phyloP scores from a whole-genome alignment of 2,113 vertebrate species.

The Corythornis cristatus region DNA sequence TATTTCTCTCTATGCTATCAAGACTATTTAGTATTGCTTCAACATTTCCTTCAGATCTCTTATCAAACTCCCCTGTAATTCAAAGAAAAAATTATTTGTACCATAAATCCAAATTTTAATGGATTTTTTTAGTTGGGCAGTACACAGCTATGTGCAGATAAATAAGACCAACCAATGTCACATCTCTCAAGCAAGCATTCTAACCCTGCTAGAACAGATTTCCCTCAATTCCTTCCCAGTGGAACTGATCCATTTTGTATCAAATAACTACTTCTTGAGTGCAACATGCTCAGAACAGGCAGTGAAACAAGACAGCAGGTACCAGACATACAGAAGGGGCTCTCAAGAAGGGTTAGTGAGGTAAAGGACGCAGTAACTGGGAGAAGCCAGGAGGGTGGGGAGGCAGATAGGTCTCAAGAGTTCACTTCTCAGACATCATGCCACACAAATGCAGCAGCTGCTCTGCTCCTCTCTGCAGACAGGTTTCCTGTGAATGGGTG shows the following conservation, averaged over 20 bases:
- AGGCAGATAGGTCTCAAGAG: neutral
- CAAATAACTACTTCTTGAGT: neutral
- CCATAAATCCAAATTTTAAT: neutral
- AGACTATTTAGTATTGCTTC: neutral
- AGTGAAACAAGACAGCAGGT: neutral
- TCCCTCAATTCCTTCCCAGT: neutral
- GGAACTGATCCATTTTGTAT: neutral
- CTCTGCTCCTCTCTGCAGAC: rapidly evolving
- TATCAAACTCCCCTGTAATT: neutral
- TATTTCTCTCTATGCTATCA: neutral
- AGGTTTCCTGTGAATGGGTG: neutral
- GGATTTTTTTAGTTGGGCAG: neutral
- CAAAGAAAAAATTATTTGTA: neutral
- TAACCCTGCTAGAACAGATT: neutral
- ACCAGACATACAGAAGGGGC: rapidly evolving
- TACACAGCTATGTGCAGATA: neutral
- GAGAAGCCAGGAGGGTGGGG: neutral
- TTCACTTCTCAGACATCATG: rapidly evolving
- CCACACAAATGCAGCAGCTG: neutral
- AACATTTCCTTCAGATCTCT: neutral
- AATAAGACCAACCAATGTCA: neutral
- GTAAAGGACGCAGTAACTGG: rapidly evolving
- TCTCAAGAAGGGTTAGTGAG: neutral
- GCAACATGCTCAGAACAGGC: neutral
- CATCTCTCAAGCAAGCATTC: neutral